Conservation (phyloP, 2,113 vertebrate species). For the Coryphaenoides rupestris region DNA sequence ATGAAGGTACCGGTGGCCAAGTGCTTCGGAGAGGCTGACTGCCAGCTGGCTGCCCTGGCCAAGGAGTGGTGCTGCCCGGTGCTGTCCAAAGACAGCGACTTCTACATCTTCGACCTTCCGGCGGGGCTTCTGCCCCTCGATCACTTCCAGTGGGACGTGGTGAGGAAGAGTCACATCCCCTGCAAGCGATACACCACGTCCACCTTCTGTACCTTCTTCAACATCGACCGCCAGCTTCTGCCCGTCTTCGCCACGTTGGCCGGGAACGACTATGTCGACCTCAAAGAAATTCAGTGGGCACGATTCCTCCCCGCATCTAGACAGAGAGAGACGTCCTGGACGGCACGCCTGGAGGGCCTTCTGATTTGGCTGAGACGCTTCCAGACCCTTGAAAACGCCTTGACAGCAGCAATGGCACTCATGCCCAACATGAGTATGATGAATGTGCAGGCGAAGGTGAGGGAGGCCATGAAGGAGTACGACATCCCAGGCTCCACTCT, state of each 20-base stretch:
- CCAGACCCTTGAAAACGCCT: slow-evolving; percentile 44
- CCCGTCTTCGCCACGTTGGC: slow-evolving; percentile 80
- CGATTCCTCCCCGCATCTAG: slow-evolving; percentile 50
- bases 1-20: slow-evolving; percentile 76
- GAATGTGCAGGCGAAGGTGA: slow-evolving; percentile 6
- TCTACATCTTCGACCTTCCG: slow-evolving; percentile 80
- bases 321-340: no score
- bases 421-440: slow-evolving; percentile 34
- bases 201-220: slow-evolving; percentile 70
- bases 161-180: slow-evolving; percentile 61
- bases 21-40: slow-evolving; percentile 81
- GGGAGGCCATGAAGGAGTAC: slow-evolving; percentile 73
- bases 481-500: slow-evolving; percentile 56
- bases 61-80: slow-evolving; percentile 82
- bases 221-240: slow-evolving; percentile 61
- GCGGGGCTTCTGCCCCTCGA: slow-evolving; percentile 74
- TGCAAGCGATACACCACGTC: slow-evolving; percentile 65
- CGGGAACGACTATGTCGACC: slow-evolving; percentile 76
- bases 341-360: slow-evolving; percentile 69
- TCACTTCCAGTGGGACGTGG: slow-evolving; percentile 75
- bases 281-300: slow-evolving; percentile 47
- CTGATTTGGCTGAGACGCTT: slow-evolving; percentile 78
- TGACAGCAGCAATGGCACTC: slow-evolving; percentile 58
- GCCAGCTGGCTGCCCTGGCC: slow-evolving; percentile 79
- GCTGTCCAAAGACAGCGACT: slow-evolving; percentile 84